phyloP scores from a whole-genome alignment of 2,113 vertebrate genomes.

The Puffinus mauretanicus region DNA sequence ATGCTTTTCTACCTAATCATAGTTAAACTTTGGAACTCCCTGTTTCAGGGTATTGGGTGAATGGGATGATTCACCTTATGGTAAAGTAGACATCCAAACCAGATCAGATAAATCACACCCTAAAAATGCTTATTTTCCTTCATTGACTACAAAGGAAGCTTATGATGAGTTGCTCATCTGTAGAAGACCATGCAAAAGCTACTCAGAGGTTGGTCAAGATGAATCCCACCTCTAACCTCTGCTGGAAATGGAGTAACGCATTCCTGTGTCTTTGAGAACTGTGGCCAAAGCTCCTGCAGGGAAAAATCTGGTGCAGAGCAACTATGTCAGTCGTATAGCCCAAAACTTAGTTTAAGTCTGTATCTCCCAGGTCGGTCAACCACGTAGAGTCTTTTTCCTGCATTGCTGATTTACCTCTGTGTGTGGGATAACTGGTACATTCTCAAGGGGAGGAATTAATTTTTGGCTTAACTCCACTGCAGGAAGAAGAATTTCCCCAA shows the following conservation, averaged over 20 bases:
- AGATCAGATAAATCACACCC: neutral
- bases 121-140: neutral
- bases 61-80: neutral
- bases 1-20: neutral
- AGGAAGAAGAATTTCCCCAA: neutral
- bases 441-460: neutral
- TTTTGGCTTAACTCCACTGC: neutral
- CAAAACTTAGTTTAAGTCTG: neutral
- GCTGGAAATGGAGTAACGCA: neutral
- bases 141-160: neutral
- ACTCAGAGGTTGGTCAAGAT: neutral
- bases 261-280: neutral
- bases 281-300: neutral
- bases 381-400: neutral
- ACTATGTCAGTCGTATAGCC: neutral
- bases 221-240: neutral
- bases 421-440: neutral
- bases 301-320: neutral
- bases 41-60: neutral
- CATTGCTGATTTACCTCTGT: neutral
- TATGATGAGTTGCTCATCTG: neutral
- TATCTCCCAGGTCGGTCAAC: neutral
- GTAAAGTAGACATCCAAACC: neutral
- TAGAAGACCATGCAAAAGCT: neutral
- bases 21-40: neutral